Base-by-base conservation (phyloP, 1,140 invertebrate genomes). In the Nasonia longicornis region DNA sequence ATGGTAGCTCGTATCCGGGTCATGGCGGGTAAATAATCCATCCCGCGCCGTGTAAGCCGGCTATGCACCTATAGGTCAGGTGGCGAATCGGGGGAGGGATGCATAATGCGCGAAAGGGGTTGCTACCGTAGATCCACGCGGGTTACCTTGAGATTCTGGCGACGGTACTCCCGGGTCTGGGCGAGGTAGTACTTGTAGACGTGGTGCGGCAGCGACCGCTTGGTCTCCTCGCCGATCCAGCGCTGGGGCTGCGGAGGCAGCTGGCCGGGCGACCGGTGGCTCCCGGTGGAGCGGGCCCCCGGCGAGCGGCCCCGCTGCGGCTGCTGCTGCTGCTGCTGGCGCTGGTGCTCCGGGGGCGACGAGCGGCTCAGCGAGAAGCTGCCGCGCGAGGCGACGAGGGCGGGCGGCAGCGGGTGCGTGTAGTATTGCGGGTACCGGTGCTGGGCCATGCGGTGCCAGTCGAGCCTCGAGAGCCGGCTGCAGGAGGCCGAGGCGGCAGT, bases 211-310 rank as follows among this genome's bases (percentile, higher is more conserved):
- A 94, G 85, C 0, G 92, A 90, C 35, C 91, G 90, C 82, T 92
- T 93, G 29, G 94, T 94, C 87, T 94, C 93, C 85, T 94, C 93
- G 20, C 94, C 94, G 83, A 94, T 94, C 93, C 94, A 94, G 16
- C 64, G 70, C 22, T 29, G 26, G 1, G 81, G 80, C 26, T 67
- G 83, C 66, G 76, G 58, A 73, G 92, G 89, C 2, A 85, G 85
- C 2, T 84, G 85, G 1, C 88, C 86, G 0, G 88, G 88, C 1
- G 87, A 88, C 14, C 83, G 82, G 71, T 84, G 85, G 38, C 82
- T 26, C 1, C 82, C 84, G 16, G 83, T 82, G 29, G 85, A 84
- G 8, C 84, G 85, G 73, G 83, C 87, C 70, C 85, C 88, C 29
- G 89, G 85, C 14, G 86, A 88, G 10, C 86, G 84, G 26, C 88